A percentile compares a stretch with the other conserved stretches of the same genome.
phyloP scores from a whole-genome alignment of 2,888 invertebrate species.

The Pheosia tremula region DNA sequence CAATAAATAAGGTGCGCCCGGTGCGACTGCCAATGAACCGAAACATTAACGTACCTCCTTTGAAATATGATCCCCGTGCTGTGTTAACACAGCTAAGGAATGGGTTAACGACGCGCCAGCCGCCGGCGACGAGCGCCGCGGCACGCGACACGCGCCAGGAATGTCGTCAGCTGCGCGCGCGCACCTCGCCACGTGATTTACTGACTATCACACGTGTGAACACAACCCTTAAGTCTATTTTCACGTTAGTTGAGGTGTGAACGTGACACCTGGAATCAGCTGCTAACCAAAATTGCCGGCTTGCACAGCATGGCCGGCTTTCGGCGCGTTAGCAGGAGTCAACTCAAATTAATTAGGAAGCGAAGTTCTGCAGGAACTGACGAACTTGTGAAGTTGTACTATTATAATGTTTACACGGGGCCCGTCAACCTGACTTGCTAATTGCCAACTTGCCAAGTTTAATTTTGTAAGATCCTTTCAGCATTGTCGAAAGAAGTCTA shows the following conservation, averaged over 20 bases:
- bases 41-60: not conserved
- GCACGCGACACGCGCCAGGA: conserved; percentile 6
- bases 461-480: too few relatives aligned
- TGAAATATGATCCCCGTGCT: conserved; percentile 1
- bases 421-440: too few relatives aligned
- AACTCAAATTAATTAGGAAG: too few relatives aligned
- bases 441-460: too few relatives aligned
- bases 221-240: conserved; percentile 3
- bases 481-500: too few relatives aligned
- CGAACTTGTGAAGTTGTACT: too few relatives aligned
- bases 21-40: not conserved
- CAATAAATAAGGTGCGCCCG: too few relatives aligned
- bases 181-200: conserved; percentile 1
- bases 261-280: conserved; percentile 1
- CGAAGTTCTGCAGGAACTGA: too few relatives aligned
- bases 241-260: not conserved
- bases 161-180: conserved; percentile 7
- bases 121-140: conserved; percentile 10
- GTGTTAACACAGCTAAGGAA: conserved; percentile 7
- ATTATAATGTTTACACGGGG: too few relatives aligned
- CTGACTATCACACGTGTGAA: not conserved
- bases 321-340: too few relatives aligned
- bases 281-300: not conserved
- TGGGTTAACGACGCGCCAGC: conserved; percentile 7
- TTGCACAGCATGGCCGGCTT: too few relatives aligned